phyloP scores from a whole-genome alignment of 2,113 vertebrate genomes.

The Spilogale gracilis region DNA sequence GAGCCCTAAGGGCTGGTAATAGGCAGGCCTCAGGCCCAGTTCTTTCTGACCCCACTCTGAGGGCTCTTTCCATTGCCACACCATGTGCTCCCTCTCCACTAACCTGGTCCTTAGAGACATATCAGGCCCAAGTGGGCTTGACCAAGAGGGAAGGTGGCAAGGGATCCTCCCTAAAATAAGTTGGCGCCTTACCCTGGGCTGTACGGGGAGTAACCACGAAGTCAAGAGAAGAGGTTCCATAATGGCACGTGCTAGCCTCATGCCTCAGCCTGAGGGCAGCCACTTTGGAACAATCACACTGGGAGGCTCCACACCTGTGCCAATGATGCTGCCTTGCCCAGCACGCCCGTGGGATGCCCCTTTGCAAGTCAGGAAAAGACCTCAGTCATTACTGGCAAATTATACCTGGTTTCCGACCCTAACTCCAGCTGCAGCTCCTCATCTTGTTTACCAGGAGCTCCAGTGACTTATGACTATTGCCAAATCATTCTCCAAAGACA shows the following conservation, averaged over 20 bases:
- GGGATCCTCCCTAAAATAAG: background rate
- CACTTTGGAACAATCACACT: background rate
- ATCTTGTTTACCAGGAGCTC: constrained; percentile 10
- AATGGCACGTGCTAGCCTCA: background rate
- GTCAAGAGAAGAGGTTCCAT: background rate
- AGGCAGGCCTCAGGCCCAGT: background rate
- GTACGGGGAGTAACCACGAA: background rate
- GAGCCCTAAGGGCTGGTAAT: background rate
- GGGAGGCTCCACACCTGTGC: background rate
- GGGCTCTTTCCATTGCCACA: background rate
- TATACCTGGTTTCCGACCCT: constrained; percentile 23
- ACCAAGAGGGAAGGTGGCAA: background rate
- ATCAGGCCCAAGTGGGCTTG: background rate
- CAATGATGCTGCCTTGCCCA: background rate
- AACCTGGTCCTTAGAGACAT: background rate
- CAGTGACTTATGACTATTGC: constrained; percentile 25
- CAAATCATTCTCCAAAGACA: constrained; percentile 37
- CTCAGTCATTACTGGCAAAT: constrained; percentile 45
- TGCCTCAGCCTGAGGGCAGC: background rate
- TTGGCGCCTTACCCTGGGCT: background rate
- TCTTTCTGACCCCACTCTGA: background rate
- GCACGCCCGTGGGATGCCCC: background rate
- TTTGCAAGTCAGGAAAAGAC: constrained; percentile 20
- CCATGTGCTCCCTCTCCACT: background rate
- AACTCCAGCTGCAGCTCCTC: background rate